phyloP scores from a whole-genome alignment of 2,113 vertebrate genomes.

The Trachemys scripta region DNA sequence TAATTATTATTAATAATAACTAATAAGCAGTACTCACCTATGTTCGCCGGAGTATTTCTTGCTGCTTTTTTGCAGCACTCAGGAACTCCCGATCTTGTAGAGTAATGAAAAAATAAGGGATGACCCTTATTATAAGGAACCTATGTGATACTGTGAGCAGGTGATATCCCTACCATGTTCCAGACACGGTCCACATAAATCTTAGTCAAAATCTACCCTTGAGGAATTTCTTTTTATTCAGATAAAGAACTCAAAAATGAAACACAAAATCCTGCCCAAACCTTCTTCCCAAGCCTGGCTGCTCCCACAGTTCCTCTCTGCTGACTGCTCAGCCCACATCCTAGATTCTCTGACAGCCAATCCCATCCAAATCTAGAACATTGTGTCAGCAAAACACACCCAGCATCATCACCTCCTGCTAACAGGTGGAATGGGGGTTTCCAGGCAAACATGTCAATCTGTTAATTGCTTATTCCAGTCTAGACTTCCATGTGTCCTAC shows the following conservation, averaged over 20 bases:
- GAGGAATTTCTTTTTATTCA: not conserved
- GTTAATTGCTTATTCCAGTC: not conserved
- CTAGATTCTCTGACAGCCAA: not conserved
- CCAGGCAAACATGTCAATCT: not conserved
- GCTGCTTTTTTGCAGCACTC: no score
- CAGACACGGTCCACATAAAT: not conserved
- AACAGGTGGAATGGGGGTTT: not conserved
- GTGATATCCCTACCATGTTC: no score
- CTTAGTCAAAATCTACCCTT: not conserved
- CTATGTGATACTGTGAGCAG: not conserved
- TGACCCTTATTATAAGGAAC: no score
- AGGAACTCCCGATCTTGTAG: no score
- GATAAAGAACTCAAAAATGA: not conserved
- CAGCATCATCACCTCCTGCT: not conserved
- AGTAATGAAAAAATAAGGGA: no score
- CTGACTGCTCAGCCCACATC: not conserved
- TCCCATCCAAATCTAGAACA: not conserved
- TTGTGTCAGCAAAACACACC: not conserved
- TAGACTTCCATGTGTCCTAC: not conserved
- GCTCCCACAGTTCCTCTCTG: rapidly evolving
- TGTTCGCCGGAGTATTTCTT: no score
- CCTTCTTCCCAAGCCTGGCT: not conserved
- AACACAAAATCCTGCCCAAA: not conserved
- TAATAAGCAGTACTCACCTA: no score
- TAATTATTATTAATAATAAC: no score